Conservation (phyloP, 2,113 vertebrate genomes). For the Typhlomys cinereus region DNA sequence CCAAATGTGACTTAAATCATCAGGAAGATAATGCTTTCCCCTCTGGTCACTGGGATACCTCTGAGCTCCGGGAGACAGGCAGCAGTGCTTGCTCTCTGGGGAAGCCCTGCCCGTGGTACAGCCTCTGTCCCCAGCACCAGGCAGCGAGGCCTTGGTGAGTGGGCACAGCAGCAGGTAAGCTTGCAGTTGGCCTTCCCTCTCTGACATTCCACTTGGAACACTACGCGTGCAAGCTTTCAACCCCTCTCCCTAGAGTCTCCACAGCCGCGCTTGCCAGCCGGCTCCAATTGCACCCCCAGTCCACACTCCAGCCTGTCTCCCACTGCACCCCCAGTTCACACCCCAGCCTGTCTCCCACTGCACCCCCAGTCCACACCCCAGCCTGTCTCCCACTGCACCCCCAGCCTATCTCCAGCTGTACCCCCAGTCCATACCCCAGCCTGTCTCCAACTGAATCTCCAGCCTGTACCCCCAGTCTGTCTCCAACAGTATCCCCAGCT, state of each 20-base stretch:
- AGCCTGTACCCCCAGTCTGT: not conserved
- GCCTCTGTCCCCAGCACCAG: not conserved
- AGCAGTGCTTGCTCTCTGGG: not conserved
- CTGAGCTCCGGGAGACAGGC: not conserved
- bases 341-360: not conserved
- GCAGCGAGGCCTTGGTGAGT: not conserved
- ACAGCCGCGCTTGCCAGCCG: not conserved
- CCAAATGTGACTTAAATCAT: not conserved
- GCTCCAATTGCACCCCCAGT: too few species aligned
- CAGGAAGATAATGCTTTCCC: too few species aligned
- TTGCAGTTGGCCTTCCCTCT: constrained; percentile 53
- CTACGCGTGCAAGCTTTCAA: not conserved
- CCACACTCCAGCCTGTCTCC: too few species aligned
- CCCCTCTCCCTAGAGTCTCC: not conserved
- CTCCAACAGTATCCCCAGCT: not conserved
- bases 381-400: not conserved
- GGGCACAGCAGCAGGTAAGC: not conserved
- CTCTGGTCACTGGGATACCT: not conserved
- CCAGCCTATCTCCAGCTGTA: not conserved
- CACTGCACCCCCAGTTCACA: too few species aligned
- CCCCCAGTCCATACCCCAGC: too few species aligned
- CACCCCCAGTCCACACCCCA: not conserved
- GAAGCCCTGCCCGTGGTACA: not conserved
- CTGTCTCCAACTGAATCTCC: not conserved
- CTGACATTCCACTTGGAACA: constrained; percentile 64